A percentile compares a stretch with the other conserved stretches of the same genome.
phyloP scores from a whole-genome alignment of 2,888 invertebrate genomes.

The Phyllotreta cruciferae region DNA sequence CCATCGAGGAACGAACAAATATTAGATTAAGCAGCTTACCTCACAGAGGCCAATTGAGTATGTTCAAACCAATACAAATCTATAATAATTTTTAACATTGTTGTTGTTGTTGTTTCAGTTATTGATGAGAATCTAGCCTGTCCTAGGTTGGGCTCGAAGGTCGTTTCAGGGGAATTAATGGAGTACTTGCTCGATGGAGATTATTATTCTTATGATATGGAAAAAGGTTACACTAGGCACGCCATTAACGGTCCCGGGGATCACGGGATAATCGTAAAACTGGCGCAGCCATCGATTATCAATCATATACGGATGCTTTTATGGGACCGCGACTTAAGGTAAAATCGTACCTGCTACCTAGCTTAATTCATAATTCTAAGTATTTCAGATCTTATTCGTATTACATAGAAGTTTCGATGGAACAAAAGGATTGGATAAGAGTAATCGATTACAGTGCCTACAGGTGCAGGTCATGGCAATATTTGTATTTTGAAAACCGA shows the following conservation, averaged over 20 bases:
- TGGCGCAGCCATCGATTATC: slow-evolving; percentile 85
- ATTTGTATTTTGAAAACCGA: slow-evolving; percentile 86
- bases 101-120: slow-evolving; percentile 63
- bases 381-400: slow-evolving; percentile 80
- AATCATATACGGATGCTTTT: slow-evolving; percentile 92
- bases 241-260: slow-evolving; percentile 63
- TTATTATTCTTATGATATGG: slow-evolving; percentile 86
- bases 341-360: not conserved
- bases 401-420: slow-evolving; percentile 92
- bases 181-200: slow-evolving; percentile 90
- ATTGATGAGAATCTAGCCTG: slow-evolving; percentile 94
- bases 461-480: slow-evolving; percentile 97
- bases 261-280: slow-evolving; percentile 85
- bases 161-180: slow-evolving; percentile 89
- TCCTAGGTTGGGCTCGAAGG: slow-evolving; percentile 80
- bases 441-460: slow-evolving; percentile 92
- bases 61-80: slow-evolving; percentile 49
- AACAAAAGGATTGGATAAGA: slow-evolving; percentile 93
- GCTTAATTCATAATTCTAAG: not conserved
- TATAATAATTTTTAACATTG: not conserved
- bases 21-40: slow-evolving; percentile 79
- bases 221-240: slow-evolving; percentile 76
- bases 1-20: slow-evolving; percentile 86
- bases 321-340: slow-evolving; percentile 92
- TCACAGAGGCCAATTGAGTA: slow-evolving; percentile 83